Conservation (phyloP, 2,797 vertebrate species). For the Poecilia gillii region DNA sequence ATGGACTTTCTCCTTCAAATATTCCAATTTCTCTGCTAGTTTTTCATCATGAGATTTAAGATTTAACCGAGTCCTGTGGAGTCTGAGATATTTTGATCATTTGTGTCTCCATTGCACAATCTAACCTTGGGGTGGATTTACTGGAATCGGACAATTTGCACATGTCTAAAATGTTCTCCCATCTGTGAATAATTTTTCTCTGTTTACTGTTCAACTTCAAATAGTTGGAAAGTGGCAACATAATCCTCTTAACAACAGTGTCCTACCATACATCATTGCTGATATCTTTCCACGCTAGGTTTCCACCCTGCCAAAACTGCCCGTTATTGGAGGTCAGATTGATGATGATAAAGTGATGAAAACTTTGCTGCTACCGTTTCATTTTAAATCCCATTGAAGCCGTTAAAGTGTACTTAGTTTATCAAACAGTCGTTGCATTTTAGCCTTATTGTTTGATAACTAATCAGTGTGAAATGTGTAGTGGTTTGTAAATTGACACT, state of each 20-base stretch:
- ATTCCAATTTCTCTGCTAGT: neutral
- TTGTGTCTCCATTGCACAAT: neutral
- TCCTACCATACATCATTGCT: neutral
- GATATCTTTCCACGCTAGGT: neutral
- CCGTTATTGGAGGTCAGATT: neutral
- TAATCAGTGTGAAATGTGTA: neutral
- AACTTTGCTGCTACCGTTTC: neutral
- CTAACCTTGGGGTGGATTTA: neutral
- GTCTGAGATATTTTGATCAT: neutral
- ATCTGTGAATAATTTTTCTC: neutral
- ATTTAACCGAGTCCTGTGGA: neutral
- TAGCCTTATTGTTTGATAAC: neutral
- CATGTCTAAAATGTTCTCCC: neutral
- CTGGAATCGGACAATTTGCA: neutral
- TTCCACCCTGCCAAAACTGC: neutral
- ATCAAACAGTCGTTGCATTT: neutral
- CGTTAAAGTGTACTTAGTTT: neutral
- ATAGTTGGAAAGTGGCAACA: neutral
- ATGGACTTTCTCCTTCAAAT: neutral
- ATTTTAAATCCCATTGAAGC: neutral
- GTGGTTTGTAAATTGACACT: neutral
- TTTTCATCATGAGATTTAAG: neutral
- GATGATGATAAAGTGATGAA: neutral
- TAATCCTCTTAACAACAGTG: neutral
- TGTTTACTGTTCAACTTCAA: neutral